Base-by-base conservation (phyloP, 1,140 invertebrate species). In the Polyergus mexicanus region DNA sequence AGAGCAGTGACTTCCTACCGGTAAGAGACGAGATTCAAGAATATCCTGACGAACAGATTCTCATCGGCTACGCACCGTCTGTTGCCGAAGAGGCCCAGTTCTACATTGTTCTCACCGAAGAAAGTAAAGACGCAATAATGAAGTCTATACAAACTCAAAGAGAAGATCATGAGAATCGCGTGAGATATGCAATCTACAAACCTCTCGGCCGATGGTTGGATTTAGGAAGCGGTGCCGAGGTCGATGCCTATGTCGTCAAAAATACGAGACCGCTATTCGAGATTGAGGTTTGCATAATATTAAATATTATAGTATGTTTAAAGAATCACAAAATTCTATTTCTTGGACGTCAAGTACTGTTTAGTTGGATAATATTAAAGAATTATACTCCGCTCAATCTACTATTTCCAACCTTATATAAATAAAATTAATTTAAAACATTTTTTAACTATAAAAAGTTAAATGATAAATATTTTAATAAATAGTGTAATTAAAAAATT, bases 61-160 rank as follows among this genome's bases (percentile, higher is more conserved):
- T 98, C 0, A 95, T 98, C 65, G 97, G 97, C 13, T 97, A 97
- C 88, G 96, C 97, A 7, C 96, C 96, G 0, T 95, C 96, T 58
- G 95, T 96, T 0, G 95, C 95, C n/a, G 93, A 96, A 41, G 92
- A 95, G 1, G 96, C 96, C 69, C 96, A 97, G 86, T 97, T 97
- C 91, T 97, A 97, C 89, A 94, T 97, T n/a, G 97, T 97, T 84
- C 92, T 97, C 11, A 97, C 96, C 7, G 94, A 95, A 81, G 89
- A 94, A 0, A 95, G 94, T 58, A 93, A 94, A 66, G 94, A 95
- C 16, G 91, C 92, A n/a, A 93, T 96, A 0, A 88, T 95, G 11
- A 85, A 92, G 6, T 92, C 96, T 10, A 95, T 96, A 68, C 95
- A 96, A 85, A 94, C 95, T 1, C 94, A 96, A 63, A 96, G 96